Base-by-base conservation (phyloP, 2,888 invertebrate species). In the Amphipoea oculea region DNA sequence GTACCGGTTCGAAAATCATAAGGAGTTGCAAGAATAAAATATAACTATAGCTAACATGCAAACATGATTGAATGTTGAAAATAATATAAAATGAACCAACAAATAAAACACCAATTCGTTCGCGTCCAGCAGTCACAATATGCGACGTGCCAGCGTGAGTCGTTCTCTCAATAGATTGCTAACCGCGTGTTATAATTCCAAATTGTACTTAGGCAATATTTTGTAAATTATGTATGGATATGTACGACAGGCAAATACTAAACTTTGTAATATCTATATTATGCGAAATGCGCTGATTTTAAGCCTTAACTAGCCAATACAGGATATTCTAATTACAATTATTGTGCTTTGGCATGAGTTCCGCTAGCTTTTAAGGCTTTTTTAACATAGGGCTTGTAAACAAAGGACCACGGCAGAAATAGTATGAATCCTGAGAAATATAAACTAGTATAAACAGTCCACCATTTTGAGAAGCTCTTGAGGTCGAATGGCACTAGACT, bases 401-500 rank as follows among this genome's bases (percentile, higher is more conserved):
- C 89, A 36, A 98, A 90, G 0, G 97, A 97, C 97, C 98, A 99
- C 0, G 97, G 95, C 40, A 98, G 89, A 91, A 98, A 98, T 29
- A 98, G 88, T 14, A 98, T 74, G 75, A 98, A 98, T 0, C 98
- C 98, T 45, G 98, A 97, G 91, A 98, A 98, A 92, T 98, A 98
- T 5, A 98, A 95, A 63, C 97, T 97, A 0, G 93, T 88, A 89
- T 98, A 98, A 0, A 98, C 97, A 0, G 92, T 93, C 94, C 97
- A 97, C 97, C 98, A 99, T 86, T 97, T 98, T 0, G 97, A 94
- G 88, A 97, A 98, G 7, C 98, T 98, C 83, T 99, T 97, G 6
- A 98, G 96, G 66, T 97, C 97, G 90, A 99, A 99, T 0, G 98
- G 98, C 17, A 98, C 96, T 67, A 99, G 94, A 89, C 98, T 98